These are phyloP conservation scores for Thumatha senex DNA, from an alignment of 2,888 invertebrate genomes.

Conservation along the genomic window DNA sequence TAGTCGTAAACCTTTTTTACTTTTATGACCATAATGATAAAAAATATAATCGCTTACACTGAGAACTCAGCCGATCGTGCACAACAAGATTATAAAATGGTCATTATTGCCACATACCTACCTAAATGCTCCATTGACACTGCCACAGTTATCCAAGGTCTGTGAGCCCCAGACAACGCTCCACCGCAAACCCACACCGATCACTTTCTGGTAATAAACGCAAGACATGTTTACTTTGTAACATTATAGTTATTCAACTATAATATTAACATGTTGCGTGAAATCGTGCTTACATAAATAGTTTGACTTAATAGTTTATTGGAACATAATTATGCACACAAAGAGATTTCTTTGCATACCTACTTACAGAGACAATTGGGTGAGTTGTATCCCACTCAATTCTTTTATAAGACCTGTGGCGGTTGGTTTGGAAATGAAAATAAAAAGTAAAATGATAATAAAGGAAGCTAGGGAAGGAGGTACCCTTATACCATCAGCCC, in stretches of 20 bases:
- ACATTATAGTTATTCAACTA: constrained; percentile 5
- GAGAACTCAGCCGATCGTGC: constrained; percentile 21
- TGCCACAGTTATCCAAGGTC: constrained; percentile 55
- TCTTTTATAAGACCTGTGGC: no score
- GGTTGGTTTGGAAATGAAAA: no score
- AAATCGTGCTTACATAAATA: not conserved
- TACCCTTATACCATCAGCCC: no score
- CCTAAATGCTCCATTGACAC: constrained; percentile 51
- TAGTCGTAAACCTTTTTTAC: no score
- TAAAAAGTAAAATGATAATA: no score
- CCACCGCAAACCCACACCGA: constrained; percentile 37
- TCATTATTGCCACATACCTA: constrained; percentile 47
- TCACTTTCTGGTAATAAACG: constrained; percentile 57
- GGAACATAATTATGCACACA: no score
- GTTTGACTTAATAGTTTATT: not conserved
- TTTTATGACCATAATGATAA: no score
- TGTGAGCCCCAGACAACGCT: constrained; percentile 46
- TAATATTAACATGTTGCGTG: not conserved
- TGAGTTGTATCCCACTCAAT: no score
- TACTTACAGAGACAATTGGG: no score
- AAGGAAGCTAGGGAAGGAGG: no score
- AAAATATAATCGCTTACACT: constrained; percentile 17
- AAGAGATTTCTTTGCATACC: no score
- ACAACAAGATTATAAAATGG: constrained; percentile 27
- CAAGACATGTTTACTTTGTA: constrained; percentile 35